Evolutionary conservation across 2,113 vertebrate genomes (phyloP), one percentile per base, ranked within the genome.

Genomic region (Proterorhinus semilunaris): DNA sequence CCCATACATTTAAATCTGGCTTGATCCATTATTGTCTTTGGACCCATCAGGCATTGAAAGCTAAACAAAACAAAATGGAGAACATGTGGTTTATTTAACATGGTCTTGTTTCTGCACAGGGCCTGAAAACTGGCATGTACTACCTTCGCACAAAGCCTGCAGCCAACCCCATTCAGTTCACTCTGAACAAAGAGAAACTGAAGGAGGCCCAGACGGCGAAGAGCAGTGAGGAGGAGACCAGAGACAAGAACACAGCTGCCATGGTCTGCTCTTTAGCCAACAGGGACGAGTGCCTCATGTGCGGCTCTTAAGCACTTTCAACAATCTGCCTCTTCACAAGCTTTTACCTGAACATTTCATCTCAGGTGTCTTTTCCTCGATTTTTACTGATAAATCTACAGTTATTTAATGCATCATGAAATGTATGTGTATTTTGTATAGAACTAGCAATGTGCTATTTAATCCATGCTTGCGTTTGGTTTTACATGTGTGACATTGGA

Each of bases 71-170:
- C 27, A 4, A 21, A 21, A 21, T 21, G 21, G 27, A 36, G 27
- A 36, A 36, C 3, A 36, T 7, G 6, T 16, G 15, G 10, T 16
- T 36, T 6, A 9, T 17, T 74, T 11, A 62, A 62, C 15, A 42
- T 9, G 6, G 16, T 1, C n/a, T 43, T 44, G n/a, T 52, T 58
- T 21, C 62, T 48, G 78, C 68, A 2, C 89, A 98, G 96, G 97
- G 97, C 15, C 91, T 99, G 68, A 99, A 99, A 92, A 99, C 97
- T 0, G 97, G 97, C 15, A 99, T 99, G 97, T 99, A 99, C 88
- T 99, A 99, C 36, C 92, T 99, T 12, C 80, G 97, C 69, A 99
- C 97, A 0, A 97, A 96, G 75, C 97, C 97, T 0, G 97, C 97
- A 0, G 97, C 96, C 44, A 99, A 96, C 78, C 97, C 97, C 1